Evolutionary conservation across 2,888 invertebrate genomes (phyloP).

Genomic region (Baronia brevicornis): DNA sequence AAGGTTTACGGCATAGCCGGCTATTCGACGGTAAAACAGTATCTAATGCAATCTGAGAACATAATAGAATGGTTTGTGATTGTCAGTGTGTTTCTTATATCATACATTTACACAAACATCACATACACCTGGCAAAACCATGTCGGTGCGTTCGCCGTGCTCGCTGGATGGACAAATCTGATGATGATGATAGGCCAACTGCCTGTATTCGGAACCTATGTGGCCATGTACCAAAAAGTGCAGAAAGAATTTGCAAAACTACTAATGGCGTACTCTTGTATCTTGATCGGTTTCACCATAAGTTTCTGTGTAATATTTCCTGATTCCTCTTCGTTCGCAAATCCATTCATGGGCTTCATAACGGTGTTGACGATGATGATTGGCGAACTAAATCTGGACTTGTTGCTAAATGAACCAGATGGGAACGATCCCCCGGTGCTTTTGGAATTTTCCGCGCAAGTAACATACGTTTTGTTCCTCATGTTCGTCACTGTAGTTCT

Average conservation of each 20-base stretch:
- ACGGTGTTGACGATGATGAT: slow-evolving; percentile 93
- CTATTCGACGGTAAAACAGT: slow-evolving; percentile 87
- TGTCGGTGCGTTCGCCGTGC: slow-evolving; percentile 89
- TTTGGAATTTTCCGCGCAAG: slow-evolving; percentile 86
- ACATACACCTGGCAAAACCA: slow-evolving; percentile 90
- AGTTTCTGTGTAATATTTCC: slow-evolving; percentile 93
- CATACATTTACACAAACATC: slow-evolving; percentile 85
- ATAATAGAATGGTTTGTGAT: slow-evolving; percentile 93
- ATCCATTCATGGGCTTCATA: slow-evolving; percentile 89
- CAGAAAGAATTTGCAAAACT: slow-evolving; percentile 91
- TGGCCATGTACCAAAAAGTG: slow-evolving; percentile 92
- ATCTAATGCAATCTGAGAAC: slow-evolving; percentile 88
- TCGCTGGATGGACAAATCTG: slow-evolving; percentile 91
- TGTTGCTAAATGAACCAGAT: slow-evolving; percentile 84
- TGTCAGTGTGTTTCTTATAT: slow-evolving; percentile 87
- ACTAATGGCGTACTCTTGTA: slow-evolving; percentile 89
- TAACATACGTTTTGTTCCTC: slow-evolving; percentile 86
- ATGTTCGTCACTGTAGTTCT: slow-evolving; percentile 89
- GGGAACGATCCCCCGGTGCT: slow-evolving; percentile 85
- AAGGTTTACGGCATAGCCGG: slow-evolving; percentile 89
- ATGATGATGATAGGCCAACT: slow-evolving; percentile 93
- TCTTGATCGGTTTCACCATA: slow-evolving; percentile 89
- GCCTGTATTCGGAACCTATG: slow-evolving; percentile 91
- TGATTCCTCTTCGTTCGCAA: slow-evolving; percentile 86
- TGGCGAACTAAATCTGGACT: slow-evolving; percentile 86